Evolutionary conservation across 2,797 vertebrate species (phyloP).

Genomic region (Leptatherina wallacei): DNA sequence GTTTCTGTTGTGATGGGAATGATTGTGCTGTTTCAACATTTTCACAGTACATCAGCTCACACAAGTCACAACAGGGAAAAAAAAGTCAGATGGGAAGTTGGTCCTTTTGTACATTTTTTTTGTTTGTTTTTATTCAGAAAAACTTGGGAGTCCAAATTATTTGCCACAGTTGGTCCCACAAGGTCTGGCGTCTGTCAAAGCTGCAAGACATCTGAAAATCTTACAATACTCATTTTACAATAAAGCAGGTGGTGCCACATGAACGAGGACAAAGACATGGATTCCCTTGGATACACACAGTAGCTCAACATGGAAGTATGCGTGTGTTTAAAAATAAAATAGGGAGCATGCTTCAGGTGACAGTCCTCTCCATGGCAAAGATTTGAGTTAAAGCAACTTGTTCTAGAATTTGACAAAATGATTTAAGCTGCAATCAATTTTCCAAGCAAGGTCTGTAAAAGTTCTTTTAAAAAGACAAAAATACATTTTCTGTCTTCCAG

Average conservation of each 20-base stretch:
- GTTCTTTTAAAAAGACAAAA: not conserved
- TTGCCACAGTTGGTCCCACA: constrained; percentile 50
- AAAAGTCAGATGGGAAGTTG: not conserved
- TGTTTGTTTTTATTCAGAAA: constrained; percentile 37
- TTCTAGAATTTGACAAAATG: not conserved
- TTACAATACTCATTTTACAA: constrained; percentile 43
- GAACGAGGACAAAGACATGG: constrained; percentile 23
- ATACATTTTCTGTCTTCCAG: not conserved
- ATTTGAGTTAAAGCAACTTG: not conserved
- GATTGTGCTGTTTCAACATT: not conserved
- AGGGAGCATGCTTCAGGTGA: constrained; percentile 16
- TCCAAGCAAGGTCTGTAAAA: not conserved
- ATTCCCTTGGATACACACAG: constrained; percentile 28
- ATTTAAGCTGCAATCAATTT: not conserved
- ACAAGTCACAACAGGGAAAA: constrained; percentile 8
- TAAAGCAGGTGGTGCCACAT: constrained; percentile 41
- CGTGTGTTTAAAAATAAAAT: not conserved
- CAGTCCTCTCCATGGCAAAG: not conserved
- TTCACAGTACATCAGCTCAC: constrained; percentile 1
- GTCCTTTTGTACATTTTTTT: not conserved
- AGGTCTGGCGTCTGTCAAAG: constrained; percentile 33
- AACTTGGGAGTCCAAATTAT: constrained; percentile 49
- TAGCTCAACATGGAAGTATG: constrained; percentile 13
- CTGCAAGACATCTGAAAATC: constrained; percentile 35
- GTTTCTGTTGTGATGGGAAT: constrained; percentile 7